Evolutionary conservation across 2,888 invertebrate genomes (phyloP).

Genomic region (Amblyjoppa fuscipennis): DNA sequence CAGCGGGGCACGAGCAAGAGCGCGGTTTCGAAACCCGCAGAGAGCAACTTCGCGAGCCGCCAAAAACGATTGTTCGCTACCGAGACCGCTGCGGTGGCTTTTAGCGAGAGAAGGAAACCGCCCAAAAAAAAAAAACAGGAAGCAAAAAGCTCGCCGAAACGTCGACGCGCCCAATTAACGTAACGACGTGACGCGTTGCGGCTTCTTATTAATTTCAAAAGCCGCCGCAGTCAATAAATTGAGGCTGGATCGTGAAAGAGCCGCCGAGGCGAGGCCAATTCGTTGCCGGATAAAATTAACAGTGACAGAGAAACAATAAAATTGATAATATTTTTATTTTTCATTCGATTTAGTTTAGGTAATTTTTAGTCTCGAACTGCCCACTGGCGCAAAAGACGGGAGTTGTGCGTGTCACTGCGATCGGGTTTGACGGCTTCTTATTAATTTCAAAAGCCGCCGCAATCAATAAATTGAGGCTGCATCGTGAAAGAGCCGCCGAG

Average conservation of each 20-base stretch:
- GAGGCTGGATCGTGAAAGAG: too few relatives aligned
- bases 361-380: too few relatives aligned
- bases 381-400: too few relatives aligned
- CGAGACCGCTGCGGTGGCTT: slow-evolving; percentile 26
- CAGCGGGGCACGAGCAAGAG: slow-evolving; percentile 8
- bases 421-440: background rate
- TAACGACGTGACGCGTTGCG: slow-evolving; percentile 33
- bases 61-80: slow-evolving; percentile 68
- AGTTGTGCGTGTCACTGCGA: too few relatives aligned
- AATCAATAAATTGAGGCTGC: background rate
- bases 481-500: too few relatives aligned
- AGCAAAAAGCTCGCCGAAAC: slow-evolving; percentile 2
- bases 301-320: too few relatives aligned
- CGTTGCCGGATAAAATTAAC: too few relatives aligned
- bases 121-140: slow-evolving; percentile 3
- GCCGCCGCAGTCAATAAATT: slow-evolving; percentile 11
- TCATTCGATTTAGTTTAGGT: too few relatives aligned
- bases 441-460: slow-evolving; percentile 16
- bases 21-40: slow-evolving; percentile 54
- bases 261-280: too few relatives aligned
- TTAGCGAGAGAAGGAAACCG: background rate
- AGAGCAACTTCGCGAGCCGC: slow-evolving; percentile 51
- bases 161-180: slow-evolving; percentile 33
- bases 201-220: slow-evolving; percentile 34
- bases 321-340: too few relatives aligned